Evolutionary conservation across 2,888 invertebrate species (phyloP), one percentile per base, ranked within the genome.

Genomic region (Cheilosia variabilis): DNA sequence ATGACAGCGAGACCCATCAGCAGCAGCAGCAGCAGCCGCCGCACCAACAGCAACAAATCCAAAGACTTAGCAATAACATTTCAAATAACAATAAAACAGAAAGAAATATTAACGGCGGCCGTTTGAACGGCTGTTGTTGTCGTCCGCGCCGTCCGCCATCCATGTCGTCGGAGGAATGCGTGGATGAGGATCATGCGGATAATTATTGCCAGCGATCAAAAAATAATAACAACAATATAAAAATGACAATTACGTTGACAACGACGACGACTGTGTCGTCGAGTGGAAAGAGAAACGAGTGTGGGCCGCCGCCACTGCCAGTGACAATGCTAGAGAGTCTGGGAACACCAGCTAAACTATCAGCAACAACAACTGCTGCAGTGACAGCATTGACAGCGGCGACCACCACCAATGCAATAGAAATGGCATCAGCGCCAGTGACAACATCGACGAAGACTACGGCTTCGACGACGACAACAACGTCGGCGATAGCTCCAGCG

Each of bases 321-420:
- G 52, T 77, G 57, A 88, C 89, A 90, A 89, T 88, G 82, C 89
- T 81, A 88, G 63, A 89, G 60, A 86, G 45, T 52, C 66, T 58
- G 68, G 57, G 53, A 65, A 63, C 50, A 88, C 69, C 87, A 71
- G 63, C 83, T 88, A 68, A 37, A 13, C 37, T 81, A 88, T 45
- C 24, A 47, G 50, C 60, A 52, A 57, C 65, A 52, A 31, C 63
- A 76, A 77, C 87, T 84, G 63, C 87, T 87, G 86, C 88, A 79
- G 60, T 87, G 87, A 87, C 81, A 77, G 50, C 80, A 77, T 68
- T 84, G 81, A 83, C 75, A 84, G 53, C 75, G 15, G 37, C 88
- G 80, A 87, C 79, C 88, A 83, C 86, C 86, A 58, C 81, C 66
- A 72, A 57, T 72, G 86, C 81, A 86, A 81, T 77, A 86, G 81